phyloP scores from a whole-genome alignment of 35 echinoderm and acorn worm species.

The Chiridota heheva region DNA sequence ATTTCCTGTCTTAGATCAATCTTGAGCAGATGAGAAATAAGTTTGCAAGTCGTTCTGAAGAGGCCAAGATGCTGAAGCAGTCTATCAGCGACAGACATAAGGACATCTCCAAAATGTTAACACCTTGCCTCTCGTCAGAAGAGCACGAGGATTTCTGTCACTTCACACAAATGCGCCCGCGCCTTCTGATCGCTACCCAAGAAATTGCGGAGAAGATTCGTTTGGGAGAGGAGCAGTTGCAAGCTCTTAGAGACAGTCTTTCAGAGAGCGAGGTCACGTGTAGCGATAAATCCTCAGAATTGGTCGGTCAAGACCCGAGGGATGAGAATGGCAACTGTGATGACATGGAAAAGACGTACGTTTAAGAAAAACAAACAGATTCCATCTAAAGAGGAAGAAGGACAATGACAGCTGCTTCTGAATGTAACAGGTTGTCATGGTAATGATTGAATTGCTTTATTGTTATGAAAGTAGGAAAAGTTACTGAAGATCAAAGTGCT shows the following conservation, averaged over 20 bases:
- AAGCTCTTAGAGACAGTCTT: slow-evolving; percentile 73
- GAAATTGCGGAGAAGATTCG: slow-evolving; percentile 81
- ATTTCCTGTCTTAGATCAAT: too few species aligned
- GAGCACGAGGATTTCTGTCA: slow-evolving; percentile 84
- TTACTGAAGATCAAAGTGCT: too few species aligned
- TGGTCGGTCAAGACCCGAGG: slow-evolving; percentile 24
- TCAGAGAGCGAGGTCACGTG: slow-evolving; percentile 4
- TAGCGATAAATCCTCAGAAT: neutral
- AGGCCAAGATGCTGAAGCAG: slow-evolving; percentile 84
- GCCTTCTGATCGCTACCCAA: slow-evolving; percentile 58
- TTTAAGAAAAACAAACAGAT: too few species aligned
- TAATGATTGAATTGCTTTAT: too few species aligned
- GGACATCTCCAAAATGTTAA: slow-evolving; percentile 59
- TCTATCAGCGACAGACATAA: slow-evolving; percentile 64
- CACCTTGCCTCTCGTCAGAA: slow-evolving; percentile 44
- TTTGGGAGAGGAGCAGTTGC: slow-evolving; percentile 83
- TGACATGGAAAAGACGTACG: too few species aligned
- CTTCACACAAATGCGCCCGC: slow-evolving; percentile 40
- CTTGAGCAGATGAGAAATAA: slow-evolving; percentile 75
- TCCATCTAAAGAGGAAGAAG: too few species aligned
- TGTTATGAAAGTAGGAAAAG: too few species aligned
- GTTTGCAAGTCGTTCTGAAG: slow-evolving; percentile 60
- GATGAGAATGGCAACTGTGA: slow-evolving; percentile 51
- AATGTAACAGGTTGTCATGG: too few species aligned
- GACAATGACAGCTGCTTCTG: too few species aligned